phyloP scores from a whole-genome alignment of 2,888 invertebrate species.

The Papilio demoleus region DNA sequence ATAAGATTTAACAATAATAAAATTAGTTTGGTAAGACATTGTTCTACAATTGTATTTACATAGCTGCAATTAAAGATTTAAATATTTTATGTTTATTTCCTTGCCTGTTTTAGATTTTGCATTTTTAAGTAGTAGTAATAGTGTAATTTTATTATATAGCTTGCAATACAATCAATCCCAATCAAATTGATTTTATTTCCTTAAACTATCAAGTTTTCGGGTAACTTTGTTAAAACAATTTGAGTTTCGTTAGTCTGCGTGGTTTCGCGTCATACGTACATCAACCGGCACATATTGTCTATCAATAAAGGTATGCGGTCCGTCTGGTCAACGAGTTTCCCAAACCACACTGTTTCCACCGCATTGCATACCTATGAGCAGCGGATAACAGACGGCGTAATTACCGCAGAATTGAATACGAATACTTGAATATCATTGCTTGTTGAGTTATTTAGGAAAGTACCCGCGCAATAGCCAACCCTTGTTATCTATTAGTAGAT shows the following conservation, averaged over 20 bases:
- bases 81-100: neutral
- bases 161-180: too few species aligned
- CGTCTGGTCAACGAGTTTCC: conserved; percentile 22
- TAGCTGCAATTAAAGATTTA: too few species aligned
- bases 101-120: too few species aligned
- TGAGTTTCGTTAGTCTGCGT: neutral
- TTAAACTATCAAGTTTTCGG: too few species aligned
- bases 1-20: neutral
- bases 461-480: neutral
- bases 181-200: too few species aligned
- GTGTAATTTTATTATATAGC: too few species aligned
- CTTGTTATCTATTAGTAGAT: neutral
- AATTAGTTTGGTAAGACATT: neutral
- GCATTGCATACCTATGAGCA: conserved; percentile 26
- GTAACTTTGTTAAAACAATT: too few species aligned
- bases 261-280: neutral
- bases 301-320: conserved; percentile 2
- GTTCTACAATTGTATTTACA: neutral
- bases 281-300: conserved; percentile 6
- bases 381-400: conserved; percentile 20
- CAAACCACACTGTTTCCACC: conserved; percentile 16
- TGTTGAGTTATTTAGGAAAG: conserved; percentile 2
- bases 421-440: conserved; percentile 9
- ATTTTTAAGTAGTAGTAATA: too few species aligned
- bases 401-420: conserved; percentile 24